A percentile compares a stretch with the other conserved stretches of the same genome.
Evolutionary conservation across 2,113 vertebrate genomes (phyloP).

Genomic region (Channa argus): DNA sequence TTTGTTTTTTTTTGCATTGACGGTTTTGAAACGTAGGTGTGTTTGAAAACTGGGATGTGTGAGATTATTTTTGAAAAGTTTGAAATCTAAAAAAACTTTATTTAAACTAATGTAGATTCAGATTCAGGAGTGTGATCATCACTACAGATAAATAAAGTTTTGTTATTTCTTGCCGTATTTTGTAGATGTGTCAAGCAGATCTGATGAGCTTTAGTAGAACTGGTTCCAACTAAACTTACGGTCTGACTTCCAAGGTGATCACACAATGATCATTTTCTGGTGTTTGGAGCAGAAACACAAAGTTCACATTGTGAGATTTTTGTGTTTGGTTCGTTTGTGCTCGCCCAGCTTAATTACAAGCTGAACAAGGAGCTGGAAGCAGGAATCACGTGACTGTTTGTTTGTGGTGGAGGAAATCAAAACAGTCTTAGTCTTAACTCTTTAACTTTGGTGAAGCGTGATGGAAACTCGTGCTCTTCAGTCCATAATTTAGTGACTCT

Average conservation of each 20-base stretch:
- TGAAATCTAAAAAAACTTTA: too few relatives aligned
- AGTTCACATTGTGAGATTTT: not conserved
- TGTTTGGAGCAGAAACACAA: slow-evolving; percentile 1
- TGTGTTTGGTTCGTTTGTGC: not conserved
- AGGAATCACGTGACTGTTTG: slow-evolving; percentile 14
- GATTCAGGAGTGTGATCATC: too few relatives aligned
- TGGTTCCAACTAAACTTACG: not conserved
- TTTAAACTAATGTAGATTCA: too few relatives aligned
- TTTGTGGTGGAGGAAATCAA: slow-evolving; percentile 35
- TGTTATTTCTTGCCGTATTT: too few relatives aligned
- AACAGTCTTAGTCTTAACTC: slow-evolving; percentile 31
- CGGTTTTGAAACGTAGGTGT: too few relatives aligned
- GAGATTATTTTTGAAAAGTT: too few relatives aligned
- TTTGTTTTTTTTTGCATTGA: too few relatives aligned
- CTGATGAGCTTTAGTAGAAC: too few relatives aligned
- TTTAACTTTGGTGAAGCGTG: slow-evolving; percentile 7
- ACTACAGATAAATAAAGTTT: too few relatives aligned
- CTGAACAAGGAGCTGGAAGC: not conserved
- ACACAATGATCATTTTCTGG: not conserved
- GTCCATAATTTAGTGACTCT: slow-evolving; percentile 44
- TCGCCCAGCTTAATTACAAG: slow-evolving; percentile 24
- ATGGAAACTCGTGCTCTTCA: not conserved
- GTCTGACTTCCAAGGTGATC: not conserved
- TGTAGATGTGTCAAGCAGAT: too few relatives aligned
- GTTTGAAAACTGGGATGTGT: too few relatives aligned